Conservation (phyloP, 2,888 invertebrate species). For the Caradrina kadenii region DNA sequence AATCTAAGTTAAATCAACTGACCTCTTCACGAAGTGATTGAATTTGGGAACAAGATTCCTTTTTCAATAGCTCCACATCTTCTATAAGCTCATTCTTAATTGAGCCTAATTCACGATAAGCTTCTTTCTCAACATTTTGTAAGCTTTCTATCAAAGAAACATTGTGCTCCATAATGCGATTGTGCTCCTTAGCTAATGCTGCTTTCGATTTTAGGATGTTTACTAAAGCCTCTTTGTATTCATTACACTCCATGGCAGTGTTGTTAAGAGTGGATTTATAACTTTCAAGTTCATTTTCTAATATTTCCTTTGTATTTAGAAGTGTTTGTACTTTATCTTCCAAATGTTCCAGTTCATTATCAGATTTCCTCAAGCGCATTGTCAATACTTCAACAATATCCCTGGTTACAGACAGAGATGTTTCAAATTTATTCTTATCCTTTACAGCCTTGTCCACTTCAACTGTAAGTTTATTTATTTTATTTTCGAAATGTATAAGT, state of each 20-base stretch:
- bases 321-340: constrained; percentile 81
- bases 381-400: constrained; percentile 91
- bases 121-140: constrained; percentile 87
- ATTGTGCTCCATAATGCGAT: constrained; percentile 87
- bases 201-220: constrained; percentile 87
- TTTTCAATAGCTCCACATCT: constrained; percentile 85
- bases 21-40: constrained; percentile 84
- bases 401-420: constrained; percentile 90
- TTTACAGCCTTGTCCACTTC: constrained; percentile 84
- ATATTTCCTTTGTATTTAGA: constrained; percentile 76
- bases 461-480: constrained; percentile 82
- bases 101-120: constrained; percentile 85
- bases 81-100: constrained; percentile 87
- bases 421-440: constrained; percentile 90
- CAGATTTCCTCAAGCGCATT: constrained; percentile 90
- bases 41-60: constrained; percentile 85
- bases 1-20: constrained; percentile 37
- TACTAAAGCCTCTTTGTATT: constrained; percentile 87
- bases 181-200: constrained; percentile 85
- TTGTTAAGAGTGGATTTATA: constrained; percentile 81
- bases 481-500: constrained; percentile 83
- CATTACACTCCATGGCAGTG: constrained; percentile 83
- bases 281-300: constrained; percentile 80
- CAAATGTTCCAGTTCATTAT: constrained; percentile 90
- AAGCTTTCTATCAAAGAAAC: constrained; percentile 86